These are phyloP conservation scores for Hydra vulgaris DNA, from an alignment of 30 jellyfish, hydroid and myxozoan genomes.

Conservation along the genomic window DNA sequence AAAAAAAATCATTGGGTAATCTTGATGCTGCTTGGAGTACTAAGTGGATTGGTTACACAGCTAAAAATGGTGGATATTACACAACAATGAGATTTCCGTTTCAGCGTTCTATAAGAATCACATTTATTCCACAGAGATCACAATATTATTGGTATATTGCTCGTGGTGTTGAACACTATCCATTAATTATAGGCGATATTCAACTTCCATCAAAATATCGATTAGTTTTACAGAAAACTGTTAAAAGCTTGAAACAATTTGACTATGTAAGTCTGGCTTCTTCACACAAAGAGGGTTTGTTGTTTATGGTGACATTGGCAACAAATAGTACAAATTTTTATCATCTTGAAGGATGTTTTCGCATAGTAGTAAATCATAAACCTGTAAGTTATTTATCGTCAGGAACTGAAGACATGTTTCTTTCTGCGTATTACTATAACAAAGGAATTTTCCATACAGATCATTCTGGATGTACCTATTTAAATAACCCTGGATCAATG, in stretches of 20 bases:
- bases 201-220: conserved; percentile 48
- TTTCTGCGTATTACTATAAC: conserved; percentile 60
- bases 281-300: conserved; percentile 42
- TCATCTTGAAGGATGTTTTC: conserved; percentile 55
- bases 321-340: conserved; percentile 45
- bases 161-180: conserved; percentile 69
- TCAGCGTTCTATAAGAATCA: conserved; percentile 43
- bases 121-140: conserved; percentile 29
- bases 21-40: conserved; percentile 69
- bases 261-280: conserved; percentile 41
- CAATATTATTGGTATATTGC: conserved; percentile 58
- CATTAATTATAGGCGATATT: conserved; percentile 54
- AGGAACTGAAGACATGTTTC: conserved; percentile 73
- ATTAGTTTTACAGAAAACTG: conserved; percentile 37
- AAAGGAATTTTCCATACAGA: conserved; percentile 61
- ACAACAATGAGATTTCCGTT: conserved; percentile 67
- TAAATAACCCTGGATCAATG: conserved; percentile 54
- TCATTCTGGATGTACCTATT: conserved; percentile 58
- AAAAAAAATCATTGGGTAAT: neutral
- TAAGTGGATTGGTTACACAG: conserved; percentile 68
- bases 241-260: conserved; percentile 20
- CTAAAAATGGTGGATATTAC: conserved; percentile 65
- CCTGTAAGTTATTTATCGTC: conserved; percentile 54
- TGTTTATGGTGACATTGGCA: conserved; percentile 55
- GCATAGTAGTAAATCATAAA: conserved; percentile 1